Conservation (phyloP, 2,113 vertebrate species). For the Forbesichthys agassizii region DNA sequence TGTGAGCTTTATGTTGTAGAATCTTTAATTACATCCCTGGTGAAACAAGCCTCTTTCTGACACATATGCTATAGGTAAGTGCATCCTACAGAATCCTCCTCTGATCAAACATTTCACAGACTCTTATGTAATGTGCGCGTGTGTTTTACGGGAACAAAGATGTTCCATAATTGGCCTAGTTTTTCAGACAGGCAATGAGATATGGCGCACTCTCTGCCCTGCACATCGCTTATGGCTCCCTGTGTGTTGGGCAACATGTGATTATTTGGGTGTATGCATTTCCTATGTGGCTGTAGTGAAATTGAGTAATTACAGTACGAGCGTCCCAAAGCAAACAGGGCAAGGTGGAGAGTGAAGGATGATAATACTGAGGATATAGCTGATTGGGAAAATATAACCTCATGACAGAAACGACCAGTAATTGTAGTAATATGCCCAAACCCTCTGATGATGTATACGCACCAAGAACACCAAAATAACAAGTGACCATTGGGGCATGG, state of each 20-base stretch:
- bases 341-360: conserved; percentile 61
- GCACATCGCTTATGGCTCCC: conserved; percentile 61
- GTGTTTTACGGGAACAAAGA: conserved; percentile 36
- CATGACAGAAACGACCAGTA: conserved; percentile 58
- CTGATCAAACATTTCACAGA: conserved; percentile 14
- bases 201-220: conserved; percentile 33
- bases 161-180: conserved; percentile 48
- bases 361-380: conserved; percentile 52
- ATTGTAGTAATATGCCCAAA: conserved; percentile 57
- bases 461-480: conserved; percentile 59
- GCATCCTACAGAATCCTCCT: conserved; percentile 47
- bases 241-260: conserved; percentile 67
- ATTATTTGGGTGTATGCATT: conserved; percentile 79
- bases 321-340: conserved; percentile 59
- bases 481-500: conserved; percentile 43
- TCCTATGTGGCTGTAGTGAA: conserved; percentile 66
- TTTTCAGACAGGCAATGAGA: conserved; percentile 44
- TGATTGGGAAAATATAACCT: conserved; percentile 67
- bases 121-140: conserved; percentile 28
- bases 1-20: conserved; percentile 52
- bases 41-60: conserved; percentile 57
- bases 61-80: conserved; percentile 36
- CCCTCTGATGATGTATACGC: conserved; percentile 50
- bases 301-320: conserved; percentile 69
- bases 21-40: conserved; percentile 71